Conservation (phyloP, 2,113 vertebrate genomes). For the Python bivittatus region DNA sequence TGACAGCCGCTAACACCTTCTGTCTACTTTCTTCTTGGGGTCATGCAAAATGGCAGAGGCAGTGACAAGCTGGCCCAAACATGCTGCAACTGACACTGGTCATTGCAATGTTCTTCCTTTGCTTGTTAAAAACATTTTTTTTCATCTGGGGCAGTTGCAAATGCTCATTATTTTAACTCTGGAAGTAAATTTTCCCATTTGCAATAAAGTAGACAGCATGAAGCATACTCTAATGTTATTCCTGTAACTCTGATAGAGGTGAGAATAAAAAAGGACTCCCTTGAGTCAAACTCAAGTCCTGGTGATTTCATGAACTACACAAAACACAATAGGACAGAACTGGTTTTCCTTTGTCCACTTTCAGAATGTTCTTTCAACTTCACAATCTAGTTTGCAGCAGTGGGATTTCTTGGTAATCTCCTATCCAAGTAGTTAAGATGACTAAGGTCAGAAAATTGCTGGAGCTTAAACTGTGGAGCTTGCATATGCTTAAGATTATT, state of each 20-base stretch:
- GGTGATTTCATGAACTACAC: neutral
- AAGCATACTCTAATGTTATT: neutral
- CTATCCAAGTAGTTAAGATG: neutral
- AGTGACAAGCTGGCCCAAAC: neutral
- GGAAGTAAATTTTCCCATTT: neutral
- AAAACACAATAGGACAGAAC: neutral
- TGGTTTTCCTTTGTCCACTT: neutral
- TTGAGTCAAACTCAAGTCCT: neutral
- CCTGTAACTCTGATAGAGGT: neutral
- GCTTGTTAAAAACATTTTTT: neutral
- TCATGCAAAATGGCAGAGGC: neutral
- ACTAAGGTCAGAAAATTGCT: neutral
- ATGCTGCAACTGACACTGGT: neutral
- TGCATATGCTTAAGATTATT: neutral
- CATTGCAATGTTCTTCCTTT: neutral
- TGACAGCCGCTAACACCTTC: neutral
- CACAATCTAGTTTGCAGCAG: neutral
- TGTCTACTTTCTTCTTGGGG: neutral
- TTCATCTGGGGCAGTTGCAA: neutral
- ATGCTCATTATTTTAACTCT: neutral
- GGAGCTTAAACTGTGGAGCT: neutral
- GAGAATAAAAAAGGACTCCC: neutral
- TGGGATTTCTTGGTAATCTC: neutral
- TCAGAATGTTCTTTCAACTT: neutral
- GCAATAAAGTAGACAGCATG: neutral